Percentiles rank a stretch among this genome's conserved stretches.
Conservation (phyloP, 1,140 invertebrate genomes). For the Lepidurus packardi region DNA sequence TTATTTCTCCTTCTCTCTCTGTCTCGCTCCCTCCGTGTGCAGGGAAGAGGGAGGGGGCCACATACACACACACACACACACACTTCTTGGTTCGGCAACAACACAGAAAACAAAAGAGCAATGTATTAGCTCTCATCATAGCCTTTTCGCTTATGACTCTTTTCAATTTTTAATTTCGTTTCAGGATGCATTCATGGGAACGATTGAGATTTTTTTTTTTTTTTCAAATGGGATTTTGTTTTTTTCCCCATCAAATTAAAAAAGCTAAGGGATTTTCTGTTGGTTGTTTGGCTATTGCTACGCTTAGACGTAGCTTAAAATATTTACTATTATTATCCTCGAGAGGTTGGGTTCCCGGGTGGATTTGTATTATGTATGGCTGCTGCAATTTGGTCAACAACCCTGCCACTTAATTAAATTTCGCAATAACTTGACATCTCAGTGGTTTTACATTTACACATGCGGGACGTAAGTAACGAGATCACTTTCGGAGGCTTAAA, state of each 20-base stretch:
- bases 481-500: too few relatives aligned
- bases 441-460: too few relatives aligned
- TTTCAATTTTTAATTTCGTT: constrained; percentile 10
- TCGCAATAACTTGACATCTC: too few relatives aligned
- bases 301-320: too few relatives aligned
- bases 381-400: too few relatives aligned
- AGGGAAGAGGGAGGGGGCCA: neutral
- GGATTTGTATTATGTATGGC: too few relatives aligned
- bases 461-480: too few relatives aligned
- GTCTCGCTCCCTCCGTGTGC: neutral
- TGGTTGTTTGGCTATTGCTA: constrained; percentile 12
- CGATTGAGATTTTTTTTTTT: neutral
- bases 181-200: neutral
- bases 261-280: constrained; percentile 16
- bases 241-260: neutral
- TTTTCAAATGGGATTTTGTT: neutral
- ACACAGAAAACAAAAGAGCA: constrained; percentile 25
- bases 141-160: neutral
- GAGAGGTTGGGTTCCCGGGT: too few relatives aligned
- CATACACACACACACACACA: constrained; percentile 24
- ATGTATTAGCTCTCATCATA: neutral
- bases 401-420: too few relatives aligned
- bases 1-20: neutral
- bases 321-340: too few relatives aligned
- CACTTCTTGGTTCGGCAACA: neutral